Percentiles rank a stretch among this genome's conserved stretches.
phyloP scores from a whole-genome alignment of 2,113 vertebrate genomes.

The Psittacara wagleri region DNA sequence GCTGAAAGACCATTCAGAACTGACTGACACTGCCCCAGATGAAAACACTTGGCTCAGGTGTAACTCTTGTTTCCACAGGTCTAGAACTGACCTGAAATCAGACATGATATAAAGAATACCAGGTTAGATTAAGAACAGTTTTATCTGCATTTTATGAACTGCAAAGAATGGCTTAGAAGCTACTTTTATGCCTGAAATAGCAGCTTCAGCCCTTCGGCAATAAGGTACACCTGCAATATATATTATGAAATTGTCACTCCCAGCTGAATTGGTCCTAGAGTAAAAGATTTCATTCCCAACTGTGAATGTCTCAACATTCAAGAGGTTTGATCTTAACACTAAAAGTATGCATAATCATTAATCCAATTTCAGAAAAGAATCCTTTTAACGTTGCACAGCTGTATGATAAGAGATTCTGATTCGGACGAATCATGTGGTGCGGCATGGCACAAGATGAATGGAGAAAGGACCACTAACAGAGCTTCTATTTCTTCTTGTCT shows the following conservation, averaged over 20 bases:
- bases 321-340: constrained; percentile 19
- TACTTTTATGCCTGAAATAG: not conserved
- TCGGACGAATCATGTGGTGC: not conserved
- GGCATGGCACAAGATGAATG: not conserved
- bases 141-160: not conserved
- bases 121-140: not conserved
- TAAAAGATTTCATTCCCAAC: not conserved
- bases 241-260: not conserved
- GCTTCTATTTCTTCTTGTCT: not conserved
- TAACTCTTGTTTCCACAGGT: not conserved
- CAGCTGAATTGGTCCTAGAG: not conserved
- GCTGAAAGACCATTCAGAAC: not conserved
- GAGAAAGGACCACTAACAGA: not conserved
- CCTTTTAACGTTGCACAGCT: constrained; percentile 11
- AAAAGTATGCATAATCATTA: constrained; percentile 9
- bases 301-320: not conserved
- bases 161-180: not conserved
- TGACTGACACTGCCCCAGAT: not conserved
- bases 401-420: not conserved
- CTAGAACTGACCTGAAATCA: not conserved
- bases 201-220: not conserved
- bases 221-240: not conserved
- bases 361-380: not conserved
- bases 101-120: not conserved
- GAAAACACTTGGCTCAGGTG: not conserved